Conservation (phyloP, 1,140 invertebrate species). For the Drosophila micromelanica region DNA sequence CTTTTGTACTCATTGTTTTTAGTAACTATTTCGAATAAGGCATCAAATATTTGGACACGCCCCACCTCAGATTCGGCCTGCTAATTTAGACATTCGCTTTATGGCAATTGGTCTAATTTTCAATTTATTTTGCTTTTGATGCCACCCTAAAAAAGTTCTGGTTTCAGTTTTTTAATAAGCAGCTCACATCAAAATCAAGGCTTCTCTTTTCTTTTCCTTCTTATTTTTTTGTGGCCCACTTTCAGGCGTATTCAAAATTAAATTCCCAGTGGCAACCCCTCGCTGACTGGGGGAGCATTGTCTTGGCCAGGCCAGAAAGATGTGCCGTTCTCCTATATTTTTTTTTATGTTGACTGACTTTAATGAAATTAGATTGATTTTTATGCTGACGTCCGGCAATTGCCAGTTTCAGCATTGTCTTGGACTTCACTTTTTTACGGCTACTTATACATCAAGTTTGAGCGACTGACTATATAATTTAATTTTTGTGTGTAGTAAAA, state of each 20-base stretch:
- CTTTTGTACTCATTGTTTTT: not conserved
- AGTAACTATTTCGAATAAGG: no score
- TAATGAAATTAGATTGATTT: slow-evolving; percentile 81
- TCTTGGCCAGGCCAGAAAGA: slow-evolving; percentile 34
- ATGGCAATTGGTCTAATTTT: not conserved
- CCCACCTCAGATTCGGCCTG: no score
- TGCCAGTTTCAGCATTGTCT: slow-evolving; percentile 5
- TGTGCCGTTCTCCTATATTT: slow-evolving; percentile 23
- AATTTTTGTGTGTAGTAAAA: slow-evolving; percentile 74
- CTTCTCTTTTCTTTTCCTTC: slow-evolving; percentile 15
- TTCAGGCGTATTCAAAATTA: slow-evolving; percentile 46
- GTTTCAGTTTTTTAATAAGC: slow-evolving; percentile 35
- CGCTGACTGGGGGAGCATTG: slow-evolving; percentile 15
- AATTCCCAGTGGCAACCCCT: slow-evolving; percentile 17
- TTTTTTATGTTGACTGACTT: slow-evolving; percentile 75
- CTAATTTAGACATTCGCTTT: not conserved
- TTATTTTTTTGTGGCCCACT: slow-evolving; percentile 11
- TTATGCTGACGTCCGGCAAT: slow-evolving; percentile 62
- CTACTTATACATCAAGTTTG: slow-evolving; percentile 77
- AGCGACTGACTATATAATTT: slow-evolving; percentile 78
- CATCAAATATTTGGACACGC: not conserved
- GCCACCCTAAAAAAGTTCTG: not conserved
- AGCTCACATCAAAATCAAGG: slow-evolving; percentile 26
- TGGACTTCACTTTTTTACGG: slow-evolving; percentile 64
- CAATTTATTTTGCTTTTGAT: not conserved